Base-by-base conservation (phyloP, 92 coral and sea anemone species). In the Chrysogorgia sp. region DNA sequence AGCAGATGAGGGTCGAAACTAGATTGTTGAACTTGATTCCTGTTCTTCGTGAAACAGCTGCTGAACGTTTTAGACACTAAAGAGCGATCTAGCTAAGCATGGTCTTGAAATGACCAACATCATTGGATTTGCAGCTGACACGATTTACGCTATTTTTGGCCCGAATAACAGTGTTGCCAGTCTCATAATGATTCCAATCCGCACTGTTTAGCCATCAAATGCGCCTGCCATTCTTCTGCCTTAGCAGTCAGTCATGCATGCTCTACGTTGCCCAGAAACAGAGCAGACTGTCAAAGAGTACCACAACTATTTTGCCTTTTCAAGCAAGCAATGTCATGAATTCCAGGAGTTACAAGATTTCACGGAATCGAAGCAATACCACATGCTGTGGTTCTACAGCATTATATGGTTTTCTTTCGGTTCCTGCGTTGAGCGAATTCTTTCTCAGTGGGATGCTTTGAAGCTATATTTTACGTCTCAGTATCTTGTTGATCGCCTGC, bases 61-160 rank as follows among this genome's bases (percentile, higher is more conserved):
- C 76, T 69, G 76, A 45, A 2, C 59, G 15, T 1, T 69, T 47
- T 49, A 59, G 47, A 45, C 52, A 12, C 19, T 66, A 30, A 66
- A 66, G 25, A 45, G 34, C 76, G 61, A 69, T 47, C 40, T 69
- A n/a, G 76, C 76, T 1, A 69, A 69, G 34, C 76, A 69, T 69
- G 76, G 47, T 69, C 34, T 69, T 49, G 34, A 69, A 69, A 49
- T 69, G 1, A 31, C 23, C 3, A 19, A 69, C 3, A 7, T 69
- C 14, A 19, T 69, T 69, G 76, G 76, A 45, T 69, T 69, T 69
- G 76, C 76, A 45, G 76, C 76, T 20, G 76, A 69, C 19, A 69
- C 61, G 8, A 69, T 40, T 2, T 21, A 69, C 43, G 76, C 47
- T 20, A 69, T 69, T 47, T 69, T 69, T 69, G 76, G 60, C 0